Evolutionary conservation across 2,113 vertebrate species (phyloP), one percentile per base, ranked within the genome.

Genomic region (Campylorhamphus procurvoides): DNA sequence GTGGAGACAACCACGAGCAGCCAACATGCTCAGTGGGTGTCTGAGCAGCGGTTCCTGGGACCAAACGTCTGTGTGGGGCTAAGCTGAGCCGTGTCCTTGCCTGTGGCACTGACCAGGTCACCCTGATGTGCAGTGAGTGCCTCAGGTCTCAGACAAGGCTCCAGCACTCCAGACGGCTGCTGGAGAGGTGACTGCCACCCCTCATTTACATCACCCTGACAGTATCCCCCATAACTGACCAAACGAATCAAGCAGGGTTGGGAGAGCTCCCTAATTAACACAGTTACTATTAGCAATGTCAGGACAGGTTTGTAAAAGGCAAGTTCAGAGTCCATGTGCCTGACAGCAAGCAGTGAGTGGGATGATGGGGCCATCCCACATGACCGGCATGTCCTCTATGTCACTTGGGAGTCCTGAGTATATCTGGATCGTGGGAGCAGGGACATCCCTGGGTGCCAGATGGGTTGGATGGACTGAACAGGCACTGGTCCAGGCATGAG

Each of bases 21-120:
- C 46, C 3, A 0, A 8, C 1, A 1, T 20, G 67, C 53, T 79
- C 5, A 0, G 47, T 0, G 1, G 10, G 15, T 24, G 31, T n/a
- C 78, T 87, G 64, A 55, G 50, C 64, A 0, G 0, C 0, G 0
- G 3, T 1, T 53, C 64, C 47, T 63, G 3, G 1, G 84, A 62
- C 33, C 62, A 22, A 19, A 29, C 2, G 9, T 49, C 78, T 56
- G 4, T 1, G 3, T 18, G 64, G 64, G 60, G 22, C 62, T 64
- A 75, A 80, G 52, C 39, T 0, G 2, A 56, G 23, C 6, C 0
- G 1, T 3, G 24, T 18, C 94, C 92, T 92, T 92, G 90, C 59
- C 71, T 8, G 5, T 0, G 3, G 71, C 22, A 9, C 19, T 63
- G 2, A 0, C 7, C 5, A 16, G 84, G 80, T 86, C 50, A 4